Base-by-base conservation (phyloP, 1,140 invertebrate genomes). In the Drosophila eugracilis region DNA sequence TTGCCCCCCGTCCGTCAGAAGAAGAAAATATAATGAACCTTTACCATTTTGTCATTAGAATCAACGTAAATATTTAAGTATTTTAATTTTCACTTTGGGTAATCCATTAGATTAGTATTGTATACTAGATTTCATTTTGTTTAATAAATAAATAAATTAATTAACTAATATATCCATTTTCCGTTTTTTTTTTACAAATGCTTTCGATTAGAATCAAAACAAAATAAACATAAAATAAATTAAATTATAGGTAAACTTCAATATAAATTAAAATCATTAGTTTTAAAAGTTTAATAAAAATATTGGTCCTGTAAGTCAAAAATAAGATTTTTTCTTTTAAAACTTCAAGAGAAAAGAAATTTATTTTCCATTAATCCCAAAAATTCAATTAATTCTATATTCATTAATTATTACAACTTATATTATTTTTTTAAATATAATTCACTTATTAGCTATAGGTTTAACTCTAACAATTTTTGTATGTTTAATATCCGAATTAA, bases 271-370 rank as follows among this genome's bases (percentile, higher is more conserved):
- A 79, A 88, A 92, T 88, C 90, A 90, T 89, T 92, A 91, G 92
- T 93, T 92, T 92, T 93, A 92, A 92, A 93, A 93, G 92, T 93
- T 94, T 93, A 93, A 93, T 78, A 85, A 93, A 93, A 93, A 93
- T 89, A 93, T 92, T 93, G 92, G 92, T 93, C 91, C 93, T 93
- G 92, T 93, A 94, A 93, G 93, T 81, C 92, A 93, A 92, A 92
- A 91, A 91, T 93, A 93, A 92, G 89, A 83, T 55, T 32, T 37
- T 54, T 76, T 91, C 88, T 92, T 92, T 93, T 92, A 92, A 92
- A 92, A 92, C 90, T 92, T 92, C 91, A 92, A 91, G 90, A 92
- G 92, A 93, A 93, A 92, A 92, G 86, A 91, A 58, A 73, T 63
- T 57, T 89, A 80, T 92, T 92, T 93, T 90, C 92, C 92, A 77